Conservation (phyloP, 2,797 vertebrate genomes). For the Gymnopithys bicolor region DNA sequence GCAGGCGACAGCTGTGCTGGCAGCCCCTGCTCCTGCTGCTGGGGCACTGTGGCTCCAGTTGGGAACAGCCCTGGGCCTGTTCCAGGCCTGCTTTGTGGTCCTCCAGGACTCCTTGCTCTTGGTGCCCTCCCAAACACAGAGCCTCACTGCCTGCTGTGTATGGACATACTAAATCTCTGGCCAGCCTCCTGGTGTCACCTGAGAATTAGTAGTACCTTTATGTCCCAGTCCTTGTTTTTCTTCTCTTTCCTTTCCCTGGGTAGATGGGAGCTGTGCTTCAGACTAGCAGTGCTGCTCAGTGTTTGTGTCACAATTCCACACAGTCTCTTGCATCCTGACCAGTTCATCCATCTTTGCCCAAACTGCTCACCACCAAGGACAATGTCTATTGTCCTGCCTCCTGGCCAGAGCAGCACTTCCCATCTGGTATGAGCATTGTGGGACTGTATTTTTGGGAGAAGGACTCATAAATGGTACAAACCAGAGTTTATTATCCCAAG, state of each 20-base stretch:
- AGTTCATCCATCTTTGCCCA: background rate
- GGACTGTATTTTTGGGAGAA: background rate
- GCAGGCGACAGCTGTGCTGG: background rate
- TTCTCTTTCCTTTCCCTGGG: background rate
- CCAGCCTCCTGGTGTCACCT: background rate
- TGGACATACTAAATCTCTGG: background rate
- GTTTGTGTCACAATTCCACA: background rate
- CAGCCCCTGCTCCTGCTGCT: background rate
- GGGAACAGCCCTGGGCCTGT: background rate
- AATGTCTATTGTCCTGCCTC: constrained; percentile 41
- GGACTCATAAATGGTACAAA: constrained; percentile 30
- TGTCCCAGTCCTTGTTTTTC: background rate
- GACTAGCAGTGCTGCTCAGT: background rate
- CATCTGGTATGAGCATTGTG: background rate
- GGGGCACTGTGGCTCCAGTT: background rate
- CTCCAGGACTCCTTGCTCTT: background rate
- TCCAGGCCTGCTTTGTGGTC: background rate
- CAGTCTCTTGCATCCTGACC: background rate
- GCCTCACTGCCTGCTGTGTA: background rate
- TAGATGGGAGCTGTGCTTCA: background rate
- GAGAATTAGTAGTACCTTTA: background rate
- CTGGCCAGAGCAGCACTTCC: background rate
- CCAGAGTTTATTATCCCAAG: accelerated
- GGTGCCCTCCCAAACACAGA: background rate
- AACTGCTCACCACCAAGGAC: background rate